Conservation (phyloP, 2,113 vertebrate genomes). For the Haemorhous mexicanus region DNA sequence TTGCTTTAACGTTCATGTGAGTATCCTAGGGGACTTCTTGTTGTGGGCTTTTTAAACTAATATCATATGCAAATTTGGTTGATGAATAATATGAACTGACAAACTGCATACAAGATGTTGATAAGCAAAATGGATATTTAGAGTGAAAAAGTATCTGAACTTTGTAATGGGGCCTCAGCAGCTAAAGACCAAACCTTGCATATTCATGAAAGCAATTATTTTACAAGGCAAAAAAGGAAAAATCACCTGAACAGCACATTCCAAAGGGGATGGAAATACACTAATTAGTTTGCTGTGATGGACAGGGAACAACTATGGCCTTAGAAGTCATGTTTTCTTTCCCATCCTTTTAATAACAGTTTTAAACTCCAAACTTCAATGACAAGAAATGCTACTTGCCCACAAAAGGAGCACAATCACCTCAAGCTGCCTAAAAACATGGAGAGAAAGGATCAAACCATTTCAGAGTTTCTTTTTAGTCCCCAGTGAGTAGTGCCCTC, state of each 20-base stretch:
- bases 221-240: background rate
- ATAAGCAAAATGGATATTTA: background rate
- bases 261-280: background rate
- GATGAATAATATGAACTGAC: background rate
- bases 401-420: background rate
- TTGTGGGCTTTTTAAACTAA: background rate
- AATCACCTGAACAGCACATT: background rate
- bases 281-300: background rate
- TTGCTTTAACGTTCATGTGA: background rate
- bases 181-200: background rate
- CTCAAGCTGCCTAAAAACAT: background rate
- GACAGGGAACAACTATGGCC: background rate
- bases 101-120: background rate
- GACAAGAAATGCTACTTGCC: background rate
- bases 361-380: background rate
- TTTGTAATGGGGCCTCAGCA: background rate
- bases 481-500: background rate
- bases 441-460: background rate
- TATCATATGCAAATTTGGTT: background rate
- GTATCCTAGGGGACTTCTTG: background rate
- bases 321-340: background rate
- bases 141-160: background rate
- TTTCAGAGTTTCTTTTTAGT: background rate
- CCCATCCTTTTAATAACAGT: background rate
- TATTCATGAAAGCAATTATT: background rate